phyloP scores from a whole-genome alignment of 2,888 invertebrate genomes.

The Parnassius apollo region DNA sequence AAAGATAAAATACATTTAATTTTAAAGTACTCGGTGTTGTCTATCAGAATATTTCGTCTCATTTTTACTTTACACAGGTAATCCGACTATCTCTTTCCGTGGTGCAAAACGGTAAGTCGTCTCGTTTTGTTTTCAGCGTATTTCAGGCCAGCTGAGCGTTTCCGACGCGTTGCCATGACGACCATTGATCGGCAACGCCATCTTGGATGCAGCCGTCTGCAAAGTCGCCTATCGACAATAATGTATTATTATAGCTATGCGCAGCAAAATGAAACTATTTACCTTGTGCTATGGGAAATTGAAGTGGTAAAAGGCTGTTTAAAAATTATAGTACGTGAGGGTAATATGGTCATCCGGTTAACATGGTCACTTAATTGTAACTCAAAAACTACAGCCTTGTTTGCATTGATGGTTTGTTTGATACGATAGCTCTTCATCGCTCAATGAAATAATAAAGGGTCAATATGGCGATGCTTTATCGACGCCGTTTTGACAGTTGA shows the following conservation, averaged over 20 bases:
- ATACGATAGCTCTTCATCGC: too few species aligned
- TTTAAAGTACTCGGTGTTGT: too few species aligned
- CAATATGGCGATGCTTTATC: too few species aligned
- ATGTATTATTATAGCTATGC: slow-evolving; percentile 11
- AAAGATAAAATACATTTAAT: too few species aligned
- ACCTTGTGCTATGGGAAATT: slow-evolving; percentile 1
- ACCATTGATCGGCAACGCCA: slow-evolving; percentile 75
- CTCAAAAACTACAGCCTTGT: too few species aligned
- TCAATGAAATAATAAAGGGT: too few species aligned
- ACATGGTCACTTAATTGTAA: too few species aligned
- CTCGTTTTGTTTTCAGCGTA: slow-evolving; percentile 55
- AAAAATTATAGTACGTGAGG: too few species aligned
- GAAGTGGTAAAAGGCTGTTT: not conserved
- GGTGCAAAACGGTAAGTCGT: slow-evolving; percentile 28
- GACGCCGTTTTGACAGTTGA: too few species aligned
- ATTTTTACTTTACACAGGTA: not conserved
- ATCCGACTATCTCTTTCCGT: slow-evolving; percentile 18
- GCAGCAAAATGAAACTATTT: slow-evolving; percentile 15
- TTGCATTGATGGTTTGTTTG: too few species aligned
- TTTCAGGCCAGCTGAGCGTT: slow-evolving; percentile 62
- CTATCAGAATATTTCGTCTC: too few species aligned
- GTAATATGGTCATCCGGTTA: too few species aligned
- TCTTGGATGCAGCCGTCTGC: slow-evolving; percentile 75
- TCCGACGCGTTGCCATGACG: slow-evolving; percentile 69
- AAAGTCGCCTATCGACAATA: slow-evolving; percentile 39